phyloP scores from a whole-genome alignment of 2,888 invertebrate species.

The Andrena bucephala region DNA sequence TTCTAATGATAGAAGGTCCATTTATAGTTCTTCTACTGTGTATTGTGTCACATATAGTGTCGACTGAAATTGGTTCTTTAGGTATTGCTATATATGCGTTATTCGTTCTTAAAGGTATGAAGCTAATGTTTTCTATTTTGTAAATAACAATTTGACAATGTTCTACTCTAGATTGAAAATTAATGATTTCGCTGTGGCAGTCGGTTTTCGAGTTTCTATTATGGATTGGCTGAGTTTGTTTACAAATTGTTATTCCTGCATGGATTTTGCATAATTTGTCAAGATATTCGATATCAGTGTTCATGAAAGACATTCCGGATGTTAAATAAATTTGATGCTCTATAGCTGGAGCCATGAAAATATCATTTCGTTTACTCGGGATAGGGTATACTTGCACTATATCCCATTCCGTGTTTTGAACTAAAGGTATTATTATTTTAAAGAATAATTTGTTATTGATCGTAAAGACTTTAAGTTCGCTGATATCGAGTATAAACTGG shows the following conservation, averaged over 20 bases:
- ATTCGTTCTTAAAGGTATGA: background rate
- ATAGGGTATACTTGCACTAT: conserved; percentile 7
- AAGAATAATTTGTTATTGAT: conserved; percentile 4
- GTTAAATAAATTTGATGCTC: background rate
- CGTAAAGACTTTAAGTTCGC: background rate
- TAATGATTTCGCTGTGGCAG: background rate
- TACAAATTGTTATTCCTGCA: background rate
- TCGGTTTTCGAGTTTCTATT: background rate
- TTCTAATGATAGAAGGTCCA: background rate
- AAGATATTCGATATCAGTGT: background rate
- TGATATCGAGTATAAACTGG: conserved; percentile 13
- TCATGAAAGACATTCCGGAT: background rate
- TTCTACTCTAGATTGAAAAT: background rate
- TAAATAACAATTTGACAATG: conserved; percentile 1
- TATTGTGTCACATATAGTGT: background rate
- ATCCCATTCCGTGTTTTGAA: background rate
- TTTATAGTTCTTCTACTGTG: background rate
- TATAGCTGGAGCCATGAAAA: background rate
- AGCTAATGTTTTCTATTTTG: background rate
- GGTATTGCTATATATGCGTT: conserved; percentile 3
- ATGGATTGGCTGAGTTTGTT: background rate
- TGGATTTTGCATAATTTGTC: background rate
- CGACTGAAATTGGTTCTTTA: background rate
- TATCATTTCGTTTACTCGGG: background rate
- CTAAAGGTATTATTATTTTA: background rate